Evolutionary conservation across 2,797 vertebrate genomes (phyloP).

Genomic region (Sardinella longiceps): DNA sequence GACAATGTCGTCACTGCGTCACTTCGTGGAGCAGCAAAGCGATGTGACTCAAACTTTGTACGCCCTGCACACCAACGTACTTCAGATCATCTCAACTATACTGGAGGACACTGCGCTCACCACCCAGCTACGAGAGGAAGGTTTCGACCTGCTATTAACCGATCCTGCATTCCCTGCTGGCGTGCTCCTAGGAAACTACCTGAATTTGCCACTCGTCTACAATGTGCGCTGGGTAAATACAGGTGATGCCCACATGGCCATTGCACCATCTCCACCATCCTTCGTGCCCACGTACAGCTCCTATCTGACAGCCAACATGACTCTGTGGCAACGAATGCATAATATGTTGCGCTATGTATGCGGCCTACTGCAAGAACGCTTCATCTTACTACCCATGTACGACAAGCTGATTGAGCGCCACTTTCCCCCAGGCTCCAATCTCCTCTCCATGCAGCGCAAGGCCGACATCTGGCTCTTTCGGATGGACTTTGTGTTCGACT

Average conservation of each 20-base stretch:
- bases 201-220: slow-evolving; percentile 55
- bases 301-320: slow-evolving; percentile 46
- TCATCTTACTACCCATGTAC: slow-evolving; percentile 50
- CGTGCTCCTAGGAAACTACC: slow-evolving; percentile 47
- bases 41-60: slow-evolving; percentile 30
- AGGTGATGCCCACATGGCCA: slow-evolving; percentile 53
- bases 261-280: slow-evolving; percentile 55
- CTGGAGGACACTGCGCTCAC: slow-evolving; percentile 49
- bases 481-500: slow-evolving; percentile 64
- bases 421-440: slow-evolving; percentile 48
- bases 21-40: slow-evolving; percentile 51
- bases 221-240: slow-evolving; percentile 59
- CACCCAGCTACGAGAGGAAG: slow-evolving; percentile 26
- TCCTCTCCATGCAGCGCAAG: slow-evolving; percentile 47
- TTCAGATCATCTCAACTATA: slow-evolving; percentile 48
- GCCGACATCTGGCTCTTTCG: slow-evolving; percentile 62
- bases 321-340: slow-evolving; percentile 49
- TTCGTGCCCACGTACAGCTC: slow-evolving; percentile 55
- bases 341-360: slow-evolving; percentile 46
- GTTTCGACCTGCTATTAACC: slow-evolving; percentile 55
- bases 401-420: slow-evolving; percentile 43
- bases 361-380: slow-evolving; percentile 43
- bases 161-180: slow-evolving; percentile 48
- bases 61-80: slow-evolving; percentile 46
- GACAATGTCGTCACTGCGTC: slow-evolving; percentile 39